Evolutionary conservation across 2,113 vertebrate genomes (phyloP), one percentile per base, ranked within the genome.

Genomic region (Leucoraja erinaceus): DNA sequence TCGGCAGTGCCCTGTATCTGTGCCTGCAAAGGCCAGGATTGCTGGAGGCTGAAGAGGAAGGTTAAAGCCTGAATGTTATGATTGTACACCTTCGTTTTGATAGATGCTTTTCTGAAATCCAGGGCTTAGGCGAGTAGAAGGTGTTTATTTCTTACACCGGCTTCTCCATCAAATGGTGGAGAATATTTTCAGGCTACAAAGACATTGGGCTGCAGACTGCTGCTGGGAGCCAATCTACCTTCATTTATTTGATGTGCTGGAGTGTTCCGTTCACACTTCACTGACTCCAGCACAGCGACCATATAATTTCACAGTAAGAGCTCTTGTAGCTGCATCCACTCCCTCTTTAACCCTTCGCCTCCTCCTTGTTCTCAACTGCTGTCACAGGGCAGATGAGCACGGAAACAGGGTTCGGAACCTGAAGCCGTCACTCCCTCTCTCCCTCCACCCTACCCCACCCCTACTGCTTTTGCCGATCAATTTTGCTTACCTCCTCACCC

Each of bases 251-350:
- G 78, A 93, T 93, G 93, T 63, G 88, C 81, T 94, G 94, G 94
- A 95, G 79, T 93, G 94, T 93, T 93, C 88, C 93, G 70, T 94
- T 94, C 94, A 95, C 63, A 94, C 94, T 93, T 95, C 92, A 94
- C 94, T 94, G 95, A 93, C 70, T 93, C 94, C 93, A 84, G 93
- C 93, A 84, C 93, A 61, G 93, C 92, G 63, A 93, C 93, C 93
- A 93, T 94, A 94, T 94, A 93, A 94, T 94, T 93, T 94, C 94
- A 94, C 93, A 94, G 93, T 94, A 95, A 95, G 78, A 95, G 93
- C 94, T 63, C 78, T 0, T 22, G 10, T 9, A 12, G 22, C 28
- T 59, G 25, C 28, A 0, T 10, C 25, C 28, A 22, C 25, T 72
- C 72, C 6, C 56, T 59, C 56, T 61, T 84, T 28, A 61, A 54